phyloP scores from a whole-genome alignment of 2,113 vertebrate genomes.

The Lampris incognitus region DNA sequence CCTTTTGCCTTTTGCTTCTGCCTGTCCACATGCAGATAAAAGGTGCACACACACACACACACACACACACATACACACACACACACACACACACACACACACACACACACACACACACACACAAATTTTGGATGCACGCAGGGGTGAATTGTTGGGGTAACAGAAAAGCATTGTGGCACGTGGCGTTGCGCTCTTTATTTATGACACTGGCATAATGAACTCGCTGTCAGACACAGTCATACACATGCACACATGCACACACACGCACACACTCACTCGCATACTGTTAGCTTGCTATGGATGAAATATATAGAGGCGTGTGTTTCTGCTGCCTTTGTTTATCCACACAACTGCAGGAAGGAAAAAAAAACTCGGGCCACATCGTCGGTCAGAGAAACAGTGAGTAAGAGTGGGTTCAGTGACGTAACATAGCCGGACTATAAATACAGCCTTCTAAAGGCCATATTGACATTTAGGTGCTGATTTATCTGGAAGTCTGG shows the following conservation, averaged over 20 bases:
- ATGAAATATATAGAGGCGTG: background rate
- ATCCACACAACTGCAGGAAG: background rate
- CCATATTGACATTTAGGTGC: conserved; percentile 73
- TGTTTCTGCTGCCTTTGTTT: background rate
- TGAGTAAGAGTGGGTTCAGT: conserved; percentile 35
- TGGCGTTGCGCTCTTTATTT: background rate
- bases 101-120: conserved; percentile 1
- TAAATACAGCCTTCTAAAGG: conserved; percentile 70
- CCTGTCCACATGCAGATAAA: background rate
- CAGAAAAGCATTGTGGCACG: background rate
- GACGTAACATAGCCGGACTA: conserved; percentile 53
- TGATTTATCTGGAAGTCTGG: conserved; percentile 65
- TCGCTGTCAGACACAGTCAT: background rate
- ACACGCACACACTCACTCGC: background rate
- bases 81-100: background rate
- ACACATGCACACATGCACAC: background rate
- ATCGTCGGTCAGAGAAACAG: conserved; percentile 21
- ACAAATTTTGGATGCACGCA: background rate
- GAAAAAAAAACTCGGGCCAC: conserved; percentile 23
- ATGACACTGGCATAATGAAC: background rate
- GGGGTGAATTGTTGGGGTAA: background rate
- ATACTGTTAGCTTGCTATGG: background rate
- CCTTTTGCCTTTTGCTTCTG: background rate
- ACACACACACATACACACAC: conserved; percentile 2
- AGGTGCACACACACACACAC: background rate